phyloP scores from a whole-genome alignment of 2,113 vertebrate species.

The Carlito syrichta region DNA sequence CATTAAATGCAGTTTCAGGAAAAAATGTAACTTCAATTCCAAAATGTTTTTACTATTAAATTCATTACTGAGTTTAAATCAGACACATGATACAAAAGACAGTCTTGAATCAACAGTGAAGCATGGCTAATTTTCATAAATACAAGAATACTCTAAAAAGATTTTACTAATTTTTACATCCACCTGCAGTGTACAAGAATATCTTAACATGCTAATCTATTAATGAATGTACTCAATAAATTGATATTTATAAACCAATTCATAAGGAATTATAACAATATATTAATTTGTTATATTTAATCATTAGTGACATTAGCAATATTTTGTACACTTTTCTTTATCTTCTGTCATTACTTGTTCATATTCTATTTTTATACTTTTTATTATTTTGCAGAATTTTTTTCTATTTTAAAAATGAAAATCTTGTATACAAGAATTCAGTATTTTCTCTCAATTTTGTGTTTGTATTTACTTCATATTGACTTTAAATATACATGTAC shows the following conservation, averaged over 20 bases:
- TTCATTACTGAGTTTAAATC: background rate
- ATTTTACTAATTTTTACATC: background rate
- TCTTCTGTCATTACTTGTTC: background rate
- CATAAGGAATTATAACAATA: background rate
- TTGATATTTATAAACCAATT: background rate
- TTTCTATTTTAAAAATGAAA: background rate
- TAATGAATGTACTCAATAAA: background rate
- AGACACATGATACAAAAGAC: background rate
- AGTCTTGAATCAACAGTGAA: background rate
- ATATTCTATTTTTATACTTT: background rate
- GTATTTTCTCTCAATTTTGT: background rate
- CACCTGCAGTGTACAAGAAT: background rate
- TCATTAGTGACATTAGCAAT: background rate
- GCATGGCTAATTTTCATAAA: background rate
- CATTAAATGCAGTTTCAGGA: background rate
- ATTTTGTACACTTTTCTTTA: background rate
- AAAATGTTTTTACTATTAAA: background rate
- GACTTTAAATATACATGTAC: background rate
- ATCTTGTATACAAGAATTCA: background rate
- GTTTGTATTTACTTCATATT: background rate
- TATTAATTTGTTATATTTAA: background rate
- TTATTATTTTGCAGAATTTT: background rate
- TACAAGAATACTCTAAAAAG: background rate
- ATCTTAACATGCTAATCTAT: background rate
- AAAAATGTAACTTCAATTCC: background rate